A percentile compares a stretch with the other conserved stretches of the same genome.
These are phyloP conservation scores for Chrysolina haemoptera DNA, from an alignment of 2,888 invertebrate genomes.

Conservation along the genomic window DNA sequence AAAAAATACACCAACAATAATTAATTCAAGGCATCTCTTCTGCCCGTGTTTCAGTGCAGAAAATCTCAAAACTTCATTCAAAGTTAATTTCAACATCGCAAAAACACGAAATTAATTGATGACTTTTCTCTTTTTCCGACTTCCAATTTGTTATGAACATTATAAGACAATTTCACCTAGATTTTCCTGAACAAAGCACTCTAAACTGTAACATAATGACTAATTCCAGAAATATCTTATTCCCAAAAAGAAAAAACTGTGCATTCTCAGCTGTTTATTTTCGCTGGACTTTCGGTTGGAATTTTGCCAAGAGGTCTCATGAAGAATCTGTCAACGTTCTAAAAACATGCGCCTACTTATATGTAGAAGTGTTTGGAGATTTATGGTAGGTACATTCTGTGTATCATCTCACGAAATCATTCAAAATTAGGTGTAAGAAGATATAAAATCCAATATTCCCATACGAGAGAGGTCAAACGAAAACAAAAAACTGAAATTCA, in stretches of 20 bases:
- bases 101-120: too few species aligned
- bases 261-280: background rate
- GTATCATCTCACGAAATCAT: background rate
- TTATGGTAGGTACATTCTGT: background rate
- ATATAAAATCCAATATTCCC: too few species aligned
- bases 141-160: too few species aligned
- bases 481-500: too few species aligned
- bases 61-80: too few species aligned
- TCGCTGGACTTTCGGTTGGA: background rate
- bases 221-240: background rate
- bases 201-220: background rate
- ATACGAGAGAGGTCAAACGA: too few species aligned
- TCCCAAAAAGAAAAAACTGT: background rate
- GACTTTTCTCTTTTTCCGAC: too few species aligned
- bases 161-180: too few species aligned
- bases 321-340: background rate
- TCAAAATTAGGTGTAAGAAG: background rate
- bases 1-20: too few species aligned
- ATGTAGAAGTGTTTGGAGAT: background rate
- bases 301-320: conserved; percentile 1
- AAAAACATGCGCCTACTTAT: background rate
- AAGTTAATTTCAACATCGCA: too few species aligned
- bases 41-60: too few species aligned
- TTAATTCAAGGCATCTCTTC: background rate
- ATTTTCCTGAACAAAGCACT: background rate